A percentile compares a stretch with the other conserved stretches of the same genome.
Evolutionary conservation across 1,140 invertebrate genomes (phyloP).

Genomic region (Panagrolaimus sp.): DNA sequence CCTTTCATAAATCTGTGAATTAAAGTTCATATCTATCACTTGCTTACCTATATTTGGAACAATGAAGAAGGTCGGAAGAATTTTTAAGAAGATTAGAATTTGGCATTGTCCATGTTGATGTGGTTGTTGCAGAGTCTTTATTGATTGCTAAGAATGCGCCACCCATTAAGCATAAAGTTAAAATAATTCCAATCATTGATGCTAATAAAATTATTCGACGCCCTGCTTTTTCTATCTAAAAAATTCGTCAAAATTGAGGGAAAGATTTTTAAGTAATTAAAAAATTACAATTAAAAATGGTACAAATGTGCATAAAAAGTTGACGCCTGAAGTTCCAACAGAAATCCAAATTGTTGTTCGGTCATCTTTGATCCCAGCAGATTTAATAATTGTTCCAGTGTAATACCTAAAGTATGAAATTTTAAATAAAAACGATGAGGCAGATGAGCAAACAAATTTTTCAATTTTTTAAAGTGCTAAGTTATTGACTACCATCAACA

Average conservation of each 20-base stretch:
- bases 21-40: too few relatives aligned
- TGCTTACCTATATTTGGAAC: conserved; percentile 20
- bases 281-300: conserved; percentile 10
- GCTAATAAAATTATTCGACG: conserved; percentile 63
- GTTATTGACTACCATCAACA: too few relatives aligned
- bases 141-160: conserved; percentile 49
- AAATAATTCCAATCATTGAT: conserved; percentile 62
- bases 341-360: conserved; percentile 66
- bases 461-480: too few relatives aligned
- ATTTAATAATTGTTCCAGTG: conserved; percentile 65
- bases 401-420: not conserved
- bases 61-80: conserved; percentile 8
- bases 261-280: conserved; percentile 34
- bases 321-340: conserved; percentile 63
- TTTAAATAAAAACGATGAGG: too few relatives aligned
- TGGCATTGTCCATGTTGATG: not conserved
- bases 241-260: conserved; percentile 66
- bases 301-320: conserved; percentile 62
- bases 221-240: conserved; percentile 67
- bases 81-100: not conserved
- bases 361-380: conserved; percentile 65
- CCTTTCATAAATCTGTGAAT: too few relatives aligned
- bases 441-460: too few relatives aligned
- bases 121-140: conserved; percentile 21
- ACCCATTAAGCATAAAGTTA: conserved; percentile 39